Evolutionary conservation across 2,797 vertebrate species (phyloP).

Genomic region (Muraenolepis orangiensis): DNA sequence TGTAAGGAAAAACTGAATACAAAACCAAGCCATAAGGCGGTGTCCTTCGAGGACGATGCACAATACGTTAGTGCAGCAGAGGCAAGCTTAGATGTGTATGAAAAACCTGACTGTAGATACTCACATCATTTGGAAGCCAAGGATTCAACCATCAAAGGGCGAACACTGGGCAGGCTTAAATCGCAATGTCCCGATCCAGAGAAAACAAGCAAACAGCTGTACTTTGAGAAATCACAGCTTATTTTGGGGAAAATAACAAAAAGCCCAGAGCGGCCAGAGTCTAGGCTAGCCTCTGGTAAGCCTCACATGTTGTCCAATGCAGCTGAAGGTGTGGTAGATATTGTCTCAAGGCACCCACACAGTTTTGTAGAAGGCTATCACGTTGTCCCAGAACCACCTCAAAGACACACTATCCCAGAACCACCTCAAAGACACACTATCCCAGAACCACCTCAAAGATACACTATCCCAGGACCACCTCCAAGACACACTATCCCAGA

Average conservation of each 20-base stretch:
- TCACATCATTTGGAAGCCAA: constrained; percentile 33
- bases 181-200: constrained; percentile 34
- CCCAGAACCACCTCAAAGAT: constrained; percentile 61
- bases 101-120: constrained; percentile 35
- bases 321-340: constrained; percentile 62
- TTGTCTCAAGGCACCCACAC: constrained; percentile 58
- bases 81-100: constrained; percentile 20
- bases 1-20: constrained; percentile 43
- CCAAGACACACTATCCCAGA: constrained; percentile 63
- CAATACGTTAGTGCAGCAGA: constrained; percentile 9
- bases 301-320: constrained; percentile 62
- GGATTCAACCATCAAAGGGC: constrained; percentile 44
- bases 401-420: constrained; percentile 58
- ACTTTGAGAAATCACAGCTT: constrained; percentile 59
- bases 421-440: constrained; percentile 32
- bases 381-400: constrained; percentile 56
- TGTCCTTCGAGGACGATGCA: constrained; percentile 29
- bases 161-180: constrained; percentile 53
- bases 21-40: constrained; percentile 25
- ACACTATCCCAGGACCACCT: too few species aligned
- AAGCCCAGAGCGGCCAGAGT: constrained; percentile 45
- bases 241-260: constrained; percentile 32
- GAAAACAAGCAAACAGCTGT: constrained; percentile 63
- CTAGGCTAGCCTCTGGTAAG: constrained; percentile 52
- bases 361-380: constrained; percentile 46